A percentile compares a stretch with the other conserved stretches of the same genome.
phyloP scores from a whole-genome alignment of 2,888 invertebrate species.

The Candidula unifasciata region DNA sequence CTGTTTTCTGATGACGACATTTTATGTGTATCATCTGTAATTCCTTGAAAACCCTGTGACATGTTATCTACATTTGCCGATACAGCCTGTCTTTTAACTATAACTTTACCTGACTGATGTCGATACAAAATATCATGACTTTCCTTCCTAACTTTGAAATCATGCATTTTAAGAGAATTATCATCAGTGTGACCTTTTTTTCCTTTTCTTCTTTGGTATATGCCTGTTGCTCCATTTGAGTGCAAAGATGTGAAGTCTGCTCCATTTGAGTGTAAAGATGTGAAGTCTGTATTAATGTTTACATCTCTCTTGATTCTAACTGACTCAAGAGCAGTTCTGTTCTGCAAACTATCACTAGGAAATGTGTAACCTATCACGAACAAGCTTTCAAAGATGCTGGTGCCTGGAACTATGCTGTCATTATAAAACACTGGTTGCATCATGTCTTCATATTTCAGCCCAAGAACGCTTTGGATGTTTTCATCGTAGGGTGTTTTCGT shows the following conservation, averaged over 20 bases:
- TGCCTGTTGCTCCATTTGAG: background rate
- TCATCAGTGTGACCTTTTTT: background rate
- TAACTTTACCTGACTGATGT: too few relatives aligned
- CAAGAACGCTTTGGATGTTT: background rate
- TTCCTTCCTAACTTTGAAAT: background rate
- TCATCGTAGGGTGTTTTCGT: slow-evolving; percentile 46
- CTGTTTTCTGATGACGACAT: background rate
- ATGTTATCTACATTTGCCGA: background rate
- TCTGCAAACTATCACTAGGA: background rate
- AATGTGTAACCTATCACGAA: slow-evolving; percentile 38
- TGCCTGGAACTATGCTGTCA: background rate
- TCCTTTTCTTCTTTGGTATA: background rate
- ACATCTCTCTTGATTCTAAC: background rate
- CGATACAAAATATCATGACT: background rate
- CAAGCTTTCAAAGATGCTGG: slow-evolving; percentile 45
- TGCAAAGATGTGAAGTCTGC: background rate
- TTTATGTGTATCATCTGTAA: background rate
- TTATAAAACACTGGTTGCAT: background rate
- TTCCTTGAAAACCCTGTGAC: background rate
- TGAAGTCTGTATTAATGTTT: background rate
- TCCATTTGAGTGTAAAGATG: background rate
- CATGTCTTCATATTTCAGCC: background rate
- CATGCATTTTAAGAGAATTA: background rate
- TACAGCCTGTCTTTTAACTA: too few relatives aligned
- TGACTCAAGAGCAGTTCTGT: background rate